phyloP scores from a whole-genome alignment of 2,888 invertebrate species.

The Chaetogeoica ovagalla region DNA sequence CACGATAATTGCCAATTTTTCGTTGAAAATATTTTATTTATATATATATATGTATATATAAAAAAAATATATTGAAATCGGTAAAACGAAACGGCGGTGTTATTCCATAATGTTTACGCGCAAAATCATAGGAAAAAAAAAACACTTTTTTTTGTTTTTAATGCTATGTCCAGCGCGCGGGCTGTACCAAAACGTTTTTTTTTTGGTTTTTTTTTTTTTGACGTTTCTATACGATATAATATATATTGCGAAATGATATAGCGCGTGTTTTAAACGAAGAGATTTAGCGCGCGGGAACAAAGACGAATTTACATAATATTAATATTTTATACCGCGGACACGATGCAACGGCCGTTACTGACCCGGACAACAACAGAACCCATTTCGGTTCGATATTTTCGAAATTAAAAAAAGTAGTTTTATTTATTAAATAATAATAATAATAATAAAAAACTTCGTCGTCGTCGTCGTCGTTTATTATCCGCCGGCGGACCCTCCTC shows the following conservation, averaged over 20 bases:
- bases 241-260: not conserved
- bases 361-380: constrained; percentile 11
- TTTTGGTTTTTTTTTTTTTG: too few species aligned
- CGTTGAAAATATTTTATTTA: too few species aligned
- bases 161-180: not conserved
- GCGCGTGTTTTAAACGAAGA: constrained; percentile 1
- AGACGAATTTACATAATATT: constrained; percentile 29
- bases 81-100: too few species aligned
- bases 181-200: too few species aligned
- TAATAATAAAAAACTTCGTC: constrained; percentile 9
- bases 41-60: too few species aligned
- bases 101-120: not conserved
- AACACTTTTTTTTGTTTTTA: too few species aligned
- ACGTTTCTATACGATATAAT: too few species aligned
- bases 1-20: too few species aligned
- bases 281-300: constrained; percentile 14
- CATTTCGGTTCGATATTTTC: not conserved
- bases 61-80: too few species aligned
- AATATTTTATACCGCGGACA: too few species aligned
- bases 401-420: not conserved
- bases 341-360: not conserved
- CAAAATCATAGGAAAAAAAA: not conserved
- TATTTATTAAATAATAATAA: constrained; percentile 30
- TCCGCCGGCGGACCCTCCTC: not conserved
- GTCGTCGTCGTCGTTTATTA: constrained; percentile 37